Evolutionary conservation across 2,797 vertebrate species (phyloP).

Genomic region (Salmo trutta): DNA sequence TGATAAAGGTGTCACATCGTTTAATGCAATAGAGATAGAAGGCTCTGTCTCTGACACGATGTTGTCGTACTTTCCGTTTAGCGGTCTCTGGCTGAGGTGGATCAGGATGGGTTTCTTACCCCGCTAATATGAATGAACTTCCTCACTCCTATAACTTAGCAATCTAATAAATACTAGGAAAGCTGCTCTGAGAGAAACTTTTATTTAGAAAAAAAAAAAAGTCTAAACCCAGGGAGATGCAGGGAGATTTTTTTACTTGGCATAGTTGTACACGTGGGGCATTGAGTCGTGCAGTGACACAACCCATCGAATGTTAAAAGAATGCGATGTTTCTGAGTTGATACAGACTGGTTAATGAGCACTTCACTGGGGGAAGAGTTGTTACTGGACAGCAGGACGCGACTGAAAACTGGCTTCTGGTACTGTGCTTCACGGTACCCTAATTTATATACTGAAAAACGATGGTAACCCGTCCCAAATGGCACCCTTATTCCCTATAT

Average conservation of each 20-base stretch:
- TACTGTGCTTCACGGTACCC: not conserved
- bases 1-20: not conserved
- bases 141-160: not conserved
- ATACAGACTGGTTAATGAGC: too few relatives aligned
- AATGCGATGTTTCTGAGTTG: too few relatives aligned
- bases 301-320: too few relatives aligned
- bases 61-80: not conserved
- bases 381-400: not conserved
- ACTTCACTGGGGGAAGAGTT: not conserved
- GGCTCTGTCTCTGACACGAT: not conserved
- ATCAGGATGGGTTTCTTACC: not conserved
- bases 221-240: not conserved
- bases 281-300: too few relatives aligned
- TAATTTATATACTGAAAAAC: not conserved
- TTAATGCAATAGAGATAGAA: not conserved
- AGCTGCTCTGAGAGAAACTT: not conserved
- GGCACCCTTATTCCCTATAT: not conserved
- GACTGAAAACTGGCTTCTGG: not conserved
- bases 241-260: not conserved
- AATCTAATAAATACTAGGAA: not conserved
- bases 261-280: not conserved
- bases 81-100: not conserved
- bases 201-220: not conserved
- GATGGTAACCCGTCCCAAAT: not conserved
- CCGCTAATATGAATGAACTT: not conserved